Evolutionary conservation across 2,888 invertebrate species (phyloP), one percentile per base, ranked within the genome.

Genomic region (Steinernema carpocapsae): DNA sequence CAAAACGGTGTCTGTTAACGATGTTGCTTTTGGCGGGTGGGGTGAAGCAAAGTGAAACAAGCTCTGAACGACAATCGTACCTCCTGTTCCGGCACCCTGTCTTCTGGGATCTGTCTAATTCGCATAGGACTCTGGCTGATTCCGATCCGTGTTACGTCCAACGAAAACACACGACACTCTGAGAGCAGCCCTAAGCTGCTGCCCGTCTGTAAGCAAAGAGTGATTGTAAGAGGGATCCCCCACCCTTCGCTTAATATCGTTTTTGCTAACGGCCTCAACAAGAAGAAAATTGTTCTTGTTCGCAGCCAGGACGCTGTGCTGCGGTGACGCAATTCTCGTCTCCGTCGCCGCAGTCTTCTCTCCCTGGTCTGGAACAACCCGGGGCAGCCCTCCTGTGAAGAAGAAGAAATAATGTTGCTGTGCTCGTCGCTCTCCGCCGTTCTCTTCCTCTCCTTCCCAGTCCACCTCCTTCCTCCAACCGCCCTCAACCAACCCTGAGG

Each of bases 171-270:
- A 26, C 24, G 64, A 64, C 64, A 64, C 12, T n/a, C n/a, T n/a
- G n/a, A n/a, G n/a, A n/a, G n/a, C n/a, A n/a, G n/a, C n/a, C 26
- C 37, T 37, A 6, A 37, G 37, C 37, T 37, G 3, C 37, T 37
- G 37, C 4, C 32, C 29, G 26, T 26, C 48, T 19, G 29, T 26
- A 32, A 64, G 64, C 29, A 32, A 64, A 29, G 64, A 64, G 64
- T 32, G 64, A 64, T 64, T 64, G 64, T 64, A 29, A 64, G 26
- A 64, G 64, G 37, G 64, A 29, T 64, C 64, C 26, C 37, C 64
- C 17, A 6, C 4, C 17, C 37, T 37, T 64, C 64, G 14, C 64
- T 64, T 64, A 64, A 64, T 64, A 64, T 64, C 64, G 32, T 64
- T 64, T 64, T 64, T 64, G 37, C 37, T 37, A 37, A 37, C 37